A percentile compares a stretch with the other conserved stretches of the same genome.
These are phyloP conservation scores for Discoglossus pictus DNA, from an alignment of 2,797 vertebrate genomes.

Conservation along the genomic window DNA sequence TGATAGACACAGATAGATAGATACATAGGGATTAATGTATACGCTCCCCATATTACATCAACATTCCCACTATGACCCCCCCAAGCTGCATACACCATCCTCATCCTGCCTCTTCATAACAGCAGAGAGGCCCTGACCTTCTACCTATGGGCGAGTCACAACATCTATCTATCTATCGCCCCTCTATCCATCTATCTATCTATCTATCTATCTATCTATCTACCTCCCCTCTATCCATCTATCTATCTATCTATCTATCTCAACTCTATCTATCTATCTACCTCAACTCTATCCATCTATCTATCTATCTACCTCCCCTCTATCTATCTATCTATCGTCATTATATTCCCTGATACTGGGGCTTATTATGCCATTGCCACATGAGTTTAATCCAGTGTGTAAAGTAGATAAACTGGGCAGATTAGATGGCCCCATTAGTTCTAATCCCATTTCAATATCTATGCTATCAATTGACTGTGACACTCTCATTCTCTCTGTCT, in stretches of 20 bases:
- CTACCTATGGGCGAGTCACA: slow-evolving; percentile 76
- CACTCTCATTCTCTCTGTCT: too few species aligned
- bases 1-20: too few species aligned
- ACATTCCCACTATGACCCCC: slow-evolving; percentile 68
- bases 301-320: background rate
- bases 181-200: slow-evolving; percentile 6
- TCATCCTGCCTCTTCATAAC: slow-evolving; percentile 75
- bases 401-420: too few species aligned
- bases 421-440: too few species aligned
- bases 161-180: too few species aligned
- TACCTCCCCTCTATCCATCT: background rate
- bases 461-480: too few species aligned
- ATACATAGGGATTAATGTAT: too few species aligned
- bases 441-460: too few species aligned
- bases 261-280: background rate
- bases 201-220: slow-evolving; percentile 14
- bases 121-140: slow-evolving; percentile 74
- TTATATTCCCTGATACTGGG: too few species aligned
- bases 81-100: slow-evolving; percentile 73
- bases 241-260: background rate
- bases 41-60: too few species aligned
- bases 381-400: too few species aligned
- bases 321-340: background rate
- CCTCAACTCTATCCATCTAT: background rate
- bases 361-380: too few species aligned